phyloP scores from a whole-genome alignment of 2,113 vertebrate species.

The Triplophysa siluroides region DNA sequence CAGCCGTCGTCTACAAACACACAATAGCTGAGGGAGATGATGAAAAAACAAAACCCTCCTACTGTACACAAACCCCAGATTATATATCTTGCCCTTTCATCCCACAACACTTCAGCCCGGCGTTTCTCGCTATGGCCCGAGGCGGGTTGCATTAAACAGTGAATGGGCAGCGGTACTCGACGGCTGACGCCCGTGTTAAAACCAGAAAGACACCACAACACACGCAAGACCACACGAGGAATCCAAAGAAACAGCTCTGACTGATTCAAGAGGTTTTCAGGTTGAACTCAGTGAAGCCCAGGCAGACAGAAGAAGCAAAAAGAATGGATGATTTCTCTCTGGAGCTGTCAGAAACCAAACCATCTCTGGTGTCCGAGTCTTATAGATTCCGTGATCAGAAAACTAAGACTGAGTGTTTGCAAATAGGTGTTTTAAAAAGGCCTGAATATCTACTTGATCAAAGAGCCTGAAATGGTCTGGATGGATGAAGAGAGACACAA shows the following conservation, averaged over 20 bases:
- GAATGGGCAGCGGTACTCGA: conserved; percentile 44
- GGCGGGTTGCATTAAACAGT: conserved; percentile 25
- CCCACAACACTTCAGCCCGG: conserved; percentile 18
- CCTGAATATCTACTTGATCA: too few species aligned
- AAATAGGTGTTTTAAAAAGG: too few species aligned
- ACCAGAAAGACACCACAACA: conserved; percentile 53
- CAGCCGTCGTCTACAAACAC: background rate
- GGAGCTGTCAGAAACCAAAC: background rate
- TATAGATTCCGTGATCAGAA: too few species aligned
- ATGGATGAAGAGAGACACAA: too few species aligned
- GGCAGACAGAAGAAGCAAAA: conserved; percentile 11
- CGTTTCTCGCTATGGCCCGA: conserved; percentile 18
- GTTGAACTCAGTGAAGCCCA: background rate
- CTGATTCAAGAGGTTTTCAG: conserved; percentile 1
- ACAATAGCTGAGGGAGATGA: conserved; percentile 32
- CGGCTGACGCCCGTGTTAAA: conserved; percentile 46
- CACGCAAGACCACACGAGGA: conserved; percentile 35
- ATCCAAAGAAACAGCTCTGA: conserved; percentile 23
- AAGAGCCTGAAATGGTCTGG: too few species aligned
- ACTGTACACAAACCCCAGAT: conserved; percentile 18
- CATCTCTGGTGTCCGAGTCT: background rate
- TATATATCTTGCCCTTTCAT: conserved; percentile 23
- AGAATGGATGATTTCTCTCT: background rate
- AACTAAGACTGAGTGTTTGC: background rate
- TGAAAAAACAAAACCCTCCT: conserved; percentile 41